phyloP scores from a whole-genome alignment of 2,113 vertebrate species.

The Gasterosteus aculeatus region DNA sequence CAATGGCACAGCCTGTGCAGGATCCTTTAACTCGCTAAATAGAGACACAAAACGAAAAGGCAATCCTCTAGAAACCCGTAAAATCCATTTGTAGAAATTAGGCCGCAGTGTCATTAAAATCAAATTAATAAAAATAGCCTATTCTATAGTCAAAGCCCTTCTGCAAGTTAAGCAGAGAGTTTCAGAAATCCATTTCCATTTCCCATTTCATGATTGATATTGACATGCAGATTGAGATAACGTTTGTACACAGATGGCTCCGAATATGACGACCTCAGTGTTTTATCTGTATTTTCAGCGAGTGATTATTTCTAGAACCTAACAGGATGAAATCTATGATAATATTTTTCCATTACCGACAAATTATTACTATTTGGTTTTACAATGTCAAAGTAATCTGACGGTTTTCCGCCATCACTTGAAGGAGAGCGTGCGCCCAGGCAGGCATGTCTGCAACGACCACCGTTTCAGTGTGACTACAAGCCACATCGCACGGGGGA shows the following conservation, averaged over 20 bases:
- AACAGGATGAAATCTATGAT: not conserved
- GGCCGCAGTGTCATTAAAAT: not conserved
- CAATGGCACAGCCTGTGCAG: not conserved
- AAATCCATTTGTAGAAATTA: constrained; percentile 23
- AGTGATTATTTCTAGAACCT: not conserved
- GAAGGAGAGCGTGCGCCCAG: not conserved
- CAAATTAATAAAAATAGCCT: not conserved
- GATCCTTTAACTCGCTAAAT: not conserved
- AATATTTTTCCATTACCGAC: not conserved
- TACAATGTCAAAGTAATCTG: too few species aligned
- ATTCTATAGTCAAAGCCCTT: not conserved
- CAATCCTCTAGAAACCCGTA: not conserved
- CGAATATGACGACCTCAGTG: not conserved
- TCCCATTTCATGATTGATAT: not conserved
- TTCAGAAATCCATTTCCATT: not conserved
- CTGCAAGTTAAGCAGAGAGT: not conserved
- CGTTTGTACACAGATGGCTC: not conserved
- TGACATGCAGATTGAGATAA: not conserved
- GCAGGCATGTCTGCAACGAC: too few species aligned
- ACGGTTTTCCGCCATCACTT: too few species aligned
- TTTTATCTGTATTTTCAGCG: not conserved
- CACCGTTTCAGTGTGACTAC: too few species aligned
- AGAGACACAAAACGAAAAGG: constrained; percentile 20
- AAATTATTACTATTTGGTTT: too few species aligned
- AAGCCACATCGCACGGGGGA: too few species aligned